A percentile compares a stretch with the other conserved stretches of the same genome.
Evolutionary conservation across 1,140 invertebrate species (phyloP).

Genomic region (Globodera ellingtonae): DNA sequence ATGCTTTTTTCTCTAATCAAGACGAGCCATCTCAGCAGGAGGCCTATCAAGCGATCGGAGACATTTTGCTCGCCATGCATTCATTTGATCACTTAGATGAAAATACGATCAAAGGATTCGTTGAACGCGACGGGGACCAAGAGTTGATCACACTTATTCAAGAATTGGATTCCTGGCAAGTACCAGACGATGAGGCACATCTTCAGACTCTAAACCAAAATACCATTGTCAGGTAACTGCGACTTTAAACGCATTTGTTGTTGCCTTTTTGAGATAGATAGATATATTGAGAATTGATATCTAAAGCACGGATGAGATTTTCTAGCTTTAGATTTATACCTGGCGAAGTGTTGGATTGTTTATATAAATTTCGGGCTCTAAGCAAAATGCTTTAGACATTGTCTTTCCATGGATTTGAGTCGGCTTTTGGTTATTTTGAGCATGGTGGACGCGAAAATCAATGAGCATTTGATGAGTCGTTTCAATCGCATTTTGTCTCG

Average conservation of each 20-base stretch:
- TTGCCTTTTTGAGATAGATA: neutral
- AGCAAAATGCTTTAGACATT: slow-evolving; percentile 19
- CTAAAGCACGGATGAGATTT: no score
- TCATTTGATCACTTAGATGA: slow-evolving; percentile 27
- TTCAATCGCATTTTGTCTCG: slow-evolving; percentile 25
- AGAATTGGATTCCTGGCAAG: slow-evolving; percentile 26
- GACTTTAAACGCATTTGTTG: neutral
- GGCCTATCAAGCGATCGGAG: slow-evolving; percentile 11
- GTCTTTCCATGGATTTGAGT: slow-evolving; percentile 21
- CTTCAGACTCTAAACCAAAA: slow-evolving; percentile 17
- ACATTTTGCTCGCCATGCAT: slow-evolving; percentile 32
- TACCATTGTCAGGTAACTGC: slow-evolving; percentile 16
- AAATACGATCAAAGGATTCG: neutral
- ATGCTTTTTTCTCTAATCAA: slow-evolving; percentile 13
- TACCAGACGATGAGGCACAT: slow-evolving; percentile 28
- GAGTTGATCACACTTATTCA: slow-evolving; percentile 19
- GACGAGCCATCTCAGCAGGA: neutral
- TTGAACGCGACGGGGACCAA: slow-evolving; percentile 6
- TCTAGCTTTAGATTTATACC: neutral
- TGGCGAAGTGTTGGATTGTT: neutral
- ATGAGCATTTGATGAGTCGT: slow-evolving; percentile 32
- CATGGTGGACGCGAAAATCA: slow-evolving; percentile 26
- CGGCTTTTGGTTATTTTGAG: slow-evolving; percentile 17
- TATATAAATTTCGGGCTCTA: no score
- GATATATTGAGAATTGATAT: slow-evolving; percentile 1